phyloP scores from a whole-genome alignment of 2,797 vertebrate genomes.

The Lacerta viridis region DNA sequence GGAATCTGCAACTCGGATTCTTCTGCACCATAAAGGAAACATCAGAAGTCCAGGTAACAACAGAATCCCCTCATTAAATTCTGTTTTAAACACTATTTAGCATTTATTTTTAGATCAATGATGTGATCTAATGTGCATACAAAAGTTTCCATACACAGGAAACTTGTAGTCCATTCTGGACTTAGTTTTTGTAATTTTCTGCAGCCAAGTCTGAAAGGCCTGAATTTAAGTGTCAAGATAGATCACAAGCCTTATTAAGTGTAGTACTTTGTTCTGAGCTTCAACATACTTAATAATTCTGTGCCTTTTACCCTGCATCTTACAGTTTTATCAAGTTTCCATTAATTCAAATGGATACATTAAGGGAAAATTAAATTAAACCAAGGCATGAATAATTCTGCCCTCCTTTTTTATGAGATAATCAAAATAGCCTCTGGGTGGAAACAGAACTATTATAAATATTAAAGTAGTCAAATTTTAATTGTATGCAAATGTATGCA shows the following conservation, averaged over 20 bases:
- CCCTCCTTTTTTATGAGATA: not conserved
- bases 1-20: not conserved
- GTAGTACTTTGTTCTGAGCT: not conserved
- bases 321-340: not conserved
- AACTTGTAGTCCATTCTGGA: not conserved
- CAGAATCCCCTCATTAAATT: not conserved
- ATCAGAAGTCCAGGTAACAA: not conserved
- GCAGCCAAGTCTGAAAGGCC: too few relatives aligned
- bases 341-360: not conserved
- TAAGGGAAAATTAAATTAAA: constrained; percentile 19
- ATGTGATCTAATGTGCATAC: not conserved
- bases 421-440: not conserved
- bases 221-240: not conserved
- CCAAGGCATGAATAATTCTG: not conserved
- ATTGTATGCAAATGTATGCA: not conserved
- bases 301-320: not conserved
- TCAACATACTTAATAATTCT: not conserved
- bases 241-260: not conserved
- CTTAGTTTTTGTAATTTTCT: too few relatives aligned
- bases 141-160: not conserved
- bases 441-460: not conserved
- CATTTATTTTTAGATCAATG: not conserved
- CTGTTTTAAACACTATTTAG: not conserved
- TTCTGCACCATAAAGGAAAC: not conserved
- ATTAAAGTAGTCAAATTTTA: not conserved